phyloP scores from a whole-genome alignment of 2,113 vertebrate species.

The Microcebus murinus region DNA sequence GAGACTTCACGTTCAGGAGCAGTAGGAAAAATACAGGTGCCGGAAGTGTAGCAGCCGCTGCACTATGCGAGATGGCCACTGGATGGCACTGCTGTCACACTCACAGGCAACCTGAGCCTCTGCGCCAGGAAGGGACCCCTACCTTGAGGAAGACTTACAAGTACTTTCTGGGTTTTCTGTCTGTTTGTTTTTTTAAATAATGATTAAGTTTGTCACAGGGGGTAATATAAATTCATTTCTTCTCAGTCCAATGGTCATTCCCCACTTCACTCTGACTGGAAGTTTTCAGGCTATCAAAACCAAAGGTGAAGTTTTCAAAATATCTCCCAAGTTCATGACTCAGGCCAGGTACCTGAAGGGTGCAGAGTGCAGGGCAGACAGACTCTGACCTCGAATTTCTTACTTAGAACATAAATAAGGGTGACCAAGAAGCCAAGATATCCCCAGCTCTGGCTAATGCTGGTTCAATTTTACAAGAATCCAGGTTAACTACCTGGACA shows the following conservation, averaged over 20 bases:
- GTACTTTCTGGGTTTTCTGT: not conserved
- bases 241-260: not conserved
- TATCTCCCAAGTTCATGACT: not conserved
- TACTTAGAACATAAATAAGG: not conserved
- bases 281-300: not conserved
- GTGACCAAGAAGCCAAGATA: not conserved
- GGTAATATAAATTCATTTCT: not conserved
- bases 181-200: not conserved
- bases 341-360: not conserved
- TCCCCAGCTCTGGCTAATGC: not conserved
- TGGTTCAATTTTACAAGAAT: not conserved
- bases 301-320: not conserved
- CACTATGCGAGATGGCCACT: not conserved
- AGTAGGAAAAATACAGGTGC: not conserved
- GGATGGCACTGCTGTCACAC: slow-evolving; percentile 56
- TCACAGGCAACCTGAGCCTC: not conserved
- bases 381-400: not conserved
- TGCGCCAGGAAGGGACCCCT: not conserved
- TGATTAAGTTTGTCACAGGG: not conserved
- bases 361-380: not conserved
- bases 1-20: not conserved
- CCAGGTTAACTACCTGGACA: not conserved
- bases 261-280: not conserved
- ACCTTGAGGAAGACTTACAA: not conserved
- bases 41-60: not conserved